Conservation (phyloP, 1,140 invertebrate genomes). For the Bombus difficillimus region DNA sequence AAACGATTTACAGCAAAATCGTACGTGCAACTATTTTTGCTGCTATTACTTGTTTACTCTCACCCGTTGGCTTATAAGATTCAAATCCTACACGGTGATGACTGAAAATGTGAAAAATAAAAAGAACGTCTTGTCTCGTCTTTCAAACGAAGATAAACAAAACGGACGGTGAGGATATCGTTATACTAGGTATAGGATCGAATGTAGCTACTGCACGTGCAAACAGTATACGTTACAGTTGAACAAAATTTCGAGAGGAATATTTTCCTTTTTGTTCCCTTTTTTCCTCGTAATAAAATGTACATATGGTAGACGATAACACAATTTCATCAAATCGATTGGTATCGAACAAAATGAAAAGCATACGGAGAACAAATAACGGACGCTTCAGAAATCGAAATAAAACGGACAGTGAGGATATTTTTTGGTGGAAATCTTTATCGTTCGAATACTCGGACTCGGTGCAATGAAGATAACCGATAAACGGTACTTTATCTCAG, state of each 20-base stretch:
- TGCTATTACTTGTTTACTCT: not conserved
- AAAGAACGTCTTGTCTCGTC: not conserved
- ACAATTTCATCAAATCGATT: conserved; percentile 26
- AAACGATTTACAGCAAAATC: not conserved
- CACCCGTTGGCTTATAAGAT: not conserved
- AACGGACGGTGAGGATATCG: not conserved
- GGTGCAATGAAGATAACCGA: conserved; percentile 15
- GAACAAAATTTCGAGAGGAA: not conserved
- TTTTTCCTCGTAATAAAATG: not conserved
- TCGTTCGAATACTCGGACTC: not conserved
- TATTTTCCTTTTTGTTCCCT: not conserved
- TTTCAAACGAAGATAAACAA: not conserved
- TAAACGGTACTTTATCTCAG: not conserved
- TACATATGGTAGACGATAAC: conserved; percentile 13
- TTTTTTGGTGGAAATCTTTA: not conserved
- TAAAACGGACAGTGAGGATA: not conserved
- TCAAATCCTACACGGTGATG: not conserved
- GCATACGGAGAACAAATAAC: not conserved
- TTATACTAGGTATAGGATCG: not conserved
- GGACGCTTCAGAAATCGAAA: not conserved
- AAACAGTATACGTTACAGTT: conserved; percentile 5
- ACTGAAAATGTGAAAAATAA: not conserved
- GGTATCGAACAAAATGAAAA: conserved; percentile 4
- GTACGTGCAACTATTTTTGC: no score
- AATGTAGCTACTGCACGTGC: not conserved